phyloP scores from a whole-genome alignment of 1,140 invertebrate species.

The Drosophila bifasciata region DNA sequence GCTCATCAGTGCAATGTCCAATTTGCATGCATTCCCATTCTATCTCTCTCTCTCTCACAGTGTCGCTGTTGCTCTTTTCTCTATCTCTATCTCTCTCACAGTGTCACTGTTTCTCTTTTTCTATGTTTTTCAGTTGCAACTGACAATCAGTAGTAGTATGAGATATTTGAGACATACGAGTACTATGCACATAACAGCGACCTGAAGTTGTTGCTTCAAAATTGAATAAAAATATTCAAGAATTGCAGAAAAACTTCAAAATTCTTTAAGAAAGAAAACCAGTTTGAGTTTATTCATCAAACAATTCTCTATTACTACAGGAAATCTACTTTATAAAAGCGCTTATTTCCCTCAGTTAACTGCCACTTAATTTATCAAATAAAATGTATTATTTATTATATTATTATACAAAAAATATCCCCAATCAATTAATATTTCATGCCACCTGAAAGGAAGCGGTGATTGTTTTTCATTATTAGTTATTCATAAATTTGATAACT shows the following conservation, averaged over 20 bases:
- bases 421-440: not conserved
- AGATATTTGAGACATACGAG: constrained; percentile 1
- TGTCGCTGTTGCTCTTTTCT: constrained; percentile 9
- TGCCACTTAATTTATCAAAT: no score
- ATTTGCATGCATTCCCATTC: constrained; percentile 54
- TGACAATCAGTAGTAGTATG: constrained; percentile 18
- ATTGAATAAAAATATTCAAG: constrained; percentile 15
- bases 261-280: not conserved
- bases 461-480: not conserved
- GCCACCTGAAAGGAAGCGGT: not conserved
- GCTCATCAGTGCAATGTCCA: constrained; percentile 72
- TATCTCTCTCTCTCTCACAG: constrained; percentile 3
- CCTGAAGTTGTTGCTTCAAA: constrained; percentile 12
- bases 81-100: not conserved
- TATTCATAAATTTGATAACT: constrained; percentile 21
- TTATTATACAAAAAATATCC: not conserved
- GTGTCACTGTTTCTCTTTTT: constrained; percentile 5
- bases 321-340: no score
- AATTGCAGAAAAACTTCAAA: not conserved
- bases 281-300: no score
- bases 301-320: no score
- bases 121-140: not conserved
- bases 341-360: no score
- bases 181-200: not conserved
- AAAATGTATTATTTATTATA: no score